Percentiles rank a stretch among this genome's conserved stretches.
phyloP scores from a whole-genome alignment of 1,140 invertebrate species.

The Dendrolimus punctatus region DNA sequence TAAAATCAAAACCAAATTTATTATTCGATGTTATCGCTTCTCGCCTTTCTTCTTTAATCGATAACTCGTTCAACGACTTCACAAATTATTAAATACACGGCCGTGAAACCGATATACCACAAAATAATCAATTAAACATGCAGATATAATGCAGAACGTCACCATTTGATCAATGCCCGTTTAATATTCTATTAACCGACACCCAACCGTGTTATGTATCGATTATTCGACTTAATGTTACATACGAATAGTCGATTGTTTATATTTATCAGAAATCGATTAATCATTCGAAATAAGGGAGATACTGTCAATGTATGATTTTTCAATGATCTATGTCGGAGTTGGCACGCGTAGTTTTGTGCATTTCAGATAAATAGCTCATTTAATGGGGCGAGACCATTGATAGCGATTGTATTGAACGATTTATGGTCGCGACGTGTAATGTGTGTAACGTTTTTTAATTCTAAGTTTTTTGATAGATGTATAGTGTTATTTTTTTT shows the following conservation, averaged over 20 bases:
- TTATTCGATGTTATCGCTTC: too few relatives aligned
- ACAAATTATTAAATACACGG: slow-evolving; percentile 12
- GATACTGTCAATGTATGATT: slow-evolving; percentile 50
- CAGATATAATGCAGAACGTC: slow-evolving; percentile 38
- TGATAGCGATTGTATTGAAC: slow-evolving; percentile 41
- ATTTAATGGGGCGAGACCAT: slow-evolving; percentile 45
- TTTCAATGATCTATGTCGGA: slow-evolving; percentile 41
- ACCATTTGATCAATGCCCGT: slow-evolving; percentile 40
- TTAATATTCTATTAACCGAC: slow-evolving; percentile 58
- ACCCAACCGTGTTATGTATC: slow-evolving; percentile 29
- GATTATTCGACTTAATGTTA: slow-evolving; percentile 8
- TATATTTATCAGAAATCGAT: slow-evolving; percentile 18
- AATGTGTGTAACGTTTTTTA: slow-evolving; percentile 14
- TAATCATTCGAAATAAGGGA: slow-evolving; percentile 50
- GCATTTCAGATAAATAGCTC: slow-evolving; percentile 46
- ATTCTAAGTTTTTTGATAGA: too few relatives aligned
- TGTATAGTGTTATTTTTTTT: too few relatives aligned
- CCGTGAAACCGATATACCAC: slow-evolving; percentile 40
- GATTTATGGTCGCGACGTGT: slow-evolving; percentile 46
- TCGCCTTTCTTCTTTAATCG: background rate
- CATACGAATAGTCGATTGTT: slow-evolving; percentile 4
- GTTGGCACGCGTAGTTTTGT: slow-evolving; percentile 50
- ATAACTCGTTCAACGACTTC: background rate
- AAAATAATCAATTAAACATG: slow-evolving; percentile 32
- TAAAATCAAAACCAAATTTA: too few relatives aligned